phyloP scores from a whole-genome alignment of 2,113 vertebrate genomes.

The Pterocles gutturalis region DNA sequence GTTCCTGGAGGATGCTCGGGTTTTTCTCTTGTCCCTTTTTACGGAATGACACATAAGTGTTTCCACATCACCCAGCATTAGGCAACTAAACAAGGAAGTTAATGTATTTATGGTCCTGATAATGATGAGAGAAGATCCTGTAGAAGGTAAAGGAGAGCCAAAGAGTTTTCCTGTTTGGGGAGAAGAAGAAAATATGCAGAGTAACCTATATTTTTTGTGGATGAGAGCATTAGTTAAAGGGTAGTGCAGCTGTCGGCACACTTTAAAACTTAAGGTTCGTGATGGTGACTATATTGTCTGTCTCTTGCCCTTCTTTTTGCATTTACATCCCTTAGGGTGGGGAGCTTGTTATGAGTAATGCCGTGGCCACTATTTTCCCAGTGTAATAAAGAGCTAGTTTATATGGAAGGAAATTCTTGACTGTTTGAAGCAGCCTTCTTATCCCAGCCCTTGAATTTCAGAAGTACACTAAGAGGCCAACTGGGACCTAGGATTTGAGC shows the following conservation, averaged over 20 bases:
- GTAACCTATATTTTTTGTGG: background rate
- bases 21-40: background rate
- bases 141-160: background rate
- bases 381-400: background rate
- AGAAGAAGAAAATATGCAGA: background rate
- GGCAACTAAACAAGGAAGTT: background rate
- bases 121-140: background rate
- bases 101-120: background rate
- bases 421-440: background rate
- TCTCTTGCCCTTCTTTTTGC: background rate
- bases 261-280: background rate
- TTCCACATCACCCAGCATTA: background rate
- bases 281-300: background rate
- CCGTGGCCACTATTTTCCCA: background rate
- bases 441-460: background rate
- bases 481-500: background rate
- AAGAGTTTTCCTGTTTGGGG: background rate
- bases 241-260: background rate
- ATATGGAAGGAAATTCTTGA: background rate
- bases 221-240: background rate
- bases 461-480: background rate
- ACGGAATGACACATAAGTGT: fast-evolving
- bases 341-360: background rate
- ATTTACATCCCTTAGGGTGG: background rate
- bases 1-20: background rate